A percentile compares a stretch with the other conserved stretches of the same genome.
phyloP scores from a whole-genome alignment of 2,888 invertebrate species.

The Scaptodrosophila latifasciaeformis region DNA sequence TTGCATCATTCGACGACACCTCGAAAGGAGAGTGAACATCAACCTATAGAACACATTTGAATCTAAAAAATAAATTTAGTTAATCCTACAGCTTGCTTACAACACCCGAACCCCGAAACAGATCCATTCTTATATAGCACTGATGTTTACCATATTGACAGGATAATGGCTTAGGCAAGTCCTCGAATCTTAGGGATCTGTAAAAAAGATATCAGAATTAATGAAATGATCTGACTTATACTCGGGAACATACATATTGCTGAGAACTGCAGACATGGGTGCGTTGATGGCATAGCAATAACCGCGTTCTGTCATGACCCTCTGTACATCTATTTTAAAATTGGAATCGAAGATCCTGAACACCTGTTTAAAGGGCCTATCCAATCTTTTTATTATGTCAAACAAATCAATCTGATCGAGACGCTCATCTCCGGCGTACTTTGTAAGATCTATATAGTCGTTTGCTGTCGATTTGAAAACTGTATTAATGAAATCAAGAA shows the following conservation, averaged over 20 bases:
- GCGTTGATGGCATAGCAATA: slow-evolving; percentile 81
- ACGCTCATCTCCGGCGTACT: slow-evolving; percentile 74
- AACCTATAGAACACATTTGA: slow-evolving; percentile 56
- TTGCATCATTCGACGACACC: slow-evolving; percentile 64
- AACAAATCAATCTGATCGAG: slow-evolving; percentile 75
- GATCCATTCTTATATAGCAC: slow-evolving; percentile 72
- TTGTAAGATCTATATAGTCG: slow-evolving; percentile 72
- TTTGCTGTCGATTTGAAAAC: slow-evolving; percentile 75
- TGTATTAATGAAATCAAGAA: slow-evolving; percentile 75
- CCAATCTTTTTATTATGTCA: slow-evolving; percentile 63
- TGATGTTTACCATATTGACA: slow-evolving; percentile 72
- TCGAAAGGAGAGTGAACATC: slow-evolving; percentile 73
- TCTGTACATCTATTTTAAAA: slow-evolving; percentile 55
- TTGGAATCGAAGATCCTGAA: slow-evolving; percentile 59
- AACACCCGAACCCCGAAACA: slow-evolving; percentile 69
- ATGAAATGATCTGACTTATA: too few species aligned
- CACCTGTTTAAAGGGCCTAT: slow-evolving; percentile 64
- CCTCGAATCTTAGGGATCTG: slow-evolving; percentile 54
- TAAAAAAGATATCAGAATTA: too few species aligned
- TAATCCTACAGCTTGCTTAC: too few species aligned
- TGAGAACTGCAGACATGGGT: slow-evolving; percentile 62
- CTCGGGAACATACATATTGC: too few species aligned
- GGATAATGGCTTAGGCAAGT: slow-evolving; percentile 47
- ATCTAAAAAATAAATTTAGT: not conserved
- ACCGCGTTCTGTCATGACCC: slow-evolving; percentile 81